Percentiles rank a stretch among this genome's conserved stretches.
phyloP scores from a whole-genome alignment of 1,140 invertebrate species.

The Triops cancriformis region DNA sequence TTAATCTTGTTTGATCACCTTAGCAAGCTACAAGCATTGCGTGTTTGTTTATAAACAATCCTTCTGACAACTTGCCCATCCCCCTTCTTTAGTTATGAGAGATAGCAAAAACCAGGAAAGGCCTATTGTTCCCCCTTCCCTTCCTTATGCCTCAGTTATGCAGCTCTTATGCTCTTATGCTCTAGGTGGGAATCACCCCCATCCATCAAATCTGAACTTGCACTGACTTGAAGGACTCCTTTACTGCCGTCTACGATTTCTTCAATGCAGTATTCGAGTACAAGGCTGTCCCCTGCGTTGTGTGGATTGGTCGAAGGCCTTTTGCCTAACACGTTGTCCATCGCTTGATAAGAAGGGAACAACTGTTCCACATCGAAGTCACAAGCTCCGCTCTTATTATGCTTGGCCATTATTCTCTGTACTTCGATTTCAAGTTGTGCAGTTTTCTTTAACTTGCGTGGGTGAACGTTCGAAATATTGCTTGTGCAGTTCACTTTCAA shows the following conservation, averaged over 20 bases:
- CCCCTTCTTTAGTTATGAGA: no score
- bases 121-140: no score
- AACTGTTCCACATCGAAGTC: background rate
- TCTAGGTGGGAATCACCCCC: no score
- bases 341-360: background rate
- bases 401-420: background rate
- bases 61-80: no score
- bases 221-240: background rate
- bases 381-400: background rate
- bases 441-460: no score
- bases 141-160: no score
- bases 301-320: background rate
- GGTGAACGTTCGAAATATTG: background rate
- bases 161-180: no score
- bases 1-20: no score
- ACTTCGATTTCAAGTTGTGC: background rate
- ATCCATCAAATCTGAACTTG: background rate
- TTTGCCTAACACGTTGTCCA: background rate
- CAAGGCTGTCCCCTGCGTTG: background rate
- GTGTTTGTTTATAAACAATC: no score
- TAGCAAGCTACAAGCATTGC: no score
- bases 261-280: background rate
- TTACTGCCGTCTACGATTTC: background rate
- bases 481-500: background rate
- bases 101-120: no score